These are phyloP conservation scores for Ceuthmochares aereus DNA, from an alignment of 2,113 vertebrate genomes.

Conservation along the genomic window DNA sequence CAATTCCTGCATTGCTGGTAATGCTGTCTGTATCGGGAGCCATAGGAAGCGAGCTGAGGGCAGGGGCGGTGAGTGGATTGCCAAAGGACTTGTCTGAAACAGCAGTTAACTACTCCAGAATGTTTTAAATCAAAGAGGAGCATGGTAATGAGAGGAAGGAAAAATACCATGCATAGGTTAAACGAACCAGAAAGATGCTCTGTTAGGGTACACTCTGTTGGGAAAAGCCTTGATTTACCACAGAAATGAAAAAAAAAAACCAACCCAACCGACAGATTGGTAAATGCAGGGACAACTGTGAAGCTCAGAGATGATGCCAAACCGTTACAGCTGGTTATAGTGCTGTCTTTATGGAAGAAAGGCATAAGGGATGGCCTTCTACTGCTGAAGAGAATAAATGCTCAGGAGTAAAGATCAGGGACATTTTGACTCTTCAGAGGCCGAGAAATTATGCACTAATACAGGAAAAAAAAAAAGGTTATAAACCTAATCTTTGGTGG, in stretches of 20 bases:
- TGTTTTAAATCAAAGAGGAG: neutral
- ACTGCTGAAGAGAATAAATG: neutral
- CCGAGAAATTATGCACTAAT: neutral
- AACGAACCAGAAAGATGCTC: neutral
- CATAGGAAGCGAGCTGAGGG: neutral
- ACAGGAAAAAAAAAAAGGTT: neutral
- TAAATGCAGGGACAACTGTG: neutral
- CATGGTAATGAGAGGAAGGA: neutral
- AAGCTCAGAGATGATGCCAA: neutral
- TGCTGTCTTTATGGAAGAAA: neutral
- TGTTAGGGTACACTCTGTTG: neutral
- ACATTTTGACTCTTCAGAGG: neutral
- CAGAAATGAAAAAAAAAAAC: neutral
- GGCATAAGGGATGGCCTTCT: neutral
- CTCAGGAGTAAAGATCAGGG: neutral
- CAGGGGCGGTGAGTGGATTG: neutral
- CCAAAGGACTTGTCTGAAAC: neutral
- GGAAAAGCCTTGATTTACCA: neutral
- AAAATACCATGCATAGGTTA: neutral
- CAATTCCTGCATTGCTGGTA: neutral
- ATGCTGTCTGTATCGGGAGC: neutral
- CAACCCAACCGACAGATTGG: neutral
- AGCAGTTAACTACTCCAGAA: neutral
- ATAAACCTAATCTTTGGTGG: neutral
- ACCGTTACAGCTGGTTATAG: neutral